Percentiles rank a stretch among this genome's conserved stretches.
Evolutionary conservation across 1,140 invertebrate genomes (phyloP).

Genomic region (Oryctes rhinoceros): DNA sequence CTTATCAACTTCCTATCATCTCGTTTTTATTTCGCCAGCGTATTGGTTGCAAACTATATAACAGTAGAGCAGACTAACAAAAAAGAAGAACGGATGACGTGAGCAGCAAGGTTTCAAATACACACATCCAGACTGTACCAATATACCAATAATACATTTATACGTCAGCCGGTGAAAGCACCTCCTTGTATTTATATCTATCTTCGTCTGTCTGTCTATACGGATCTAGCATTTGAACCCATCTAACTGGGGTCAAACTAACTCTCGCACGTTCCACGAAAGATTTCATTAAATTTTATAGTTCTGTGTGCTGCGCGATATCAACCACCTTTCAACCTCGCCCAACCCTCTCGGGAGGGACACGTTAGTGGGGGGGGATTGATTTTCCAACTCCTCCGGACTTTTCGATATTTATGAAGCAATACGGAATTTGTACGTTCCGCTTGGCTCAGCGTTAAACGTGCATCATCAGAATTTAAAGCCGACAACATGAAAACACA

Average conservation of each 20-base stretch:
- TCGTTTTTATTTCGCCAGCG: background rate
- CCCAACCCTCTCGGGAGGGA: background rate
- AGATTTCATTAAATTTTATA: conserved; percentile 16
- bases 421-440: conserved; percentile 10
- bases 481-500: background rate
- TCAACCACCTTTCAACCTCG: background rate
- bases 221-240: background rate
- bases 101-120: background rate
- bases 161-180: background rate
- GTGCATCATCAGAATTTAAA: background rate
- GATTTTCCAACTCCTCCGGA: background rate
- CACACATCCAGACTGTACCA: background rate
- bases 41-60: background rate
- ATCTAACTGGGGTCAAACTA: conserved; percentile 4
- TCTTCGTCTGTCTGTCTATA: conserved; percentile 14
- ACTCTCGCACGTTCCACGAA: background rate
- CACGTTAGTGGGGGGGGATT: background rate
- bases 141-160: background rate
- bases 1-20: conserved; percentile 5
- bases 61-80: background rate
- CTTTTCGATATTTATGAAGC: conserved; percentile 5
- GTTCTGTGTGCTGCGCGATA: background rate
- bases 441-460: background rate
- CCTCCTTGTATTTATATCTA: background rate
- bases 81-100: background rate